Base-by-base conservation (phyloP, 2,797 vertebrate species). In the Sebastolobus alascanus region DNA sequence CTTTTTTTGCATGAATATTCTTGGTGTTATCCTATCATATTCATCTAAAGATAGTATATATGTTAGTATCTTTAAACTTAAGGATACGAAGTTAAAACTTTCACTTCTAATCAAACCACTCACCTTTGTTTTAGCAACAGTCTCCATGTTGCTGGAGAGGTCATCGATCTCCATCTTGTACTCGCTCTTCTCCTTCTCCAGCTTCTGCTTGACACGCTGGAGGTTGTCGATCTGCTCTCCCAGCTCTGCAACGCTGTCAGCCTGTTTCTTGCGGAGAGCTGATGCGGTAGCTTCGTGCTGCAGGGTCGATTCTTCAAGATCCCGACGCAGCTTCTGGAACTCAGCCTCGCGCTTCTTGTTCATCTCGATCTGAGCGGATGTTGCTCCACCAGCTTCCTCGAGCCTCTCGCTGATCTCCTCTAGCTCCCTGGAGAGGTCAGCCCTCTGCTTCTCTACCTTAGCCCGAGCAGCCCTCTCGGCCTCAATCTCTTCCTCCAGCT, bases 401-500 rank as follows among this genome's bases (percentile, higher is more conserved):
- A 97, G 93, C 14, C 91, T 92, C 87, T 94, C 96, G 0, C 96
- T 97, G 94, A 97, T 97, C 94, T 97, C 97, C 84, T 98, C 96
- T 3, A 97, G 95, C 77, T 98, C 97, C 84, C 96, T 85, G 1
- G 96, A 80, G 1, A 96, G 93, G 66, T 98, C 97, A 2, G 96
- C 95, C 61, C 97, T 93, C 58, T 96, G 96, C 91, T 97, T 98
- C 91, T 97, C 97, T 0, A 94, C 86, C 63, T 96, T 97, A 20
- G 95, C 96, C 4, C 93, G 86, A 81, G 92, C 82, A 0, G 95
- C 75, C 1, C 93, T 94, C 31, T 97, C 97, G 0, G 96, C 95
- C 81, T 98, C 97, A 0, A 96, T 96, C 84, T 98, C 97, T 0
- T 98, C 97, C 77, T 97, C 96, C 61, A 97, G 63, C 67, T 98